Percentiles rank a stretch among this genome's conserved stretches.
Conservation (phyloP, 92 coral and sea anemone genomes). For the Actinernus sp. region DNA sequence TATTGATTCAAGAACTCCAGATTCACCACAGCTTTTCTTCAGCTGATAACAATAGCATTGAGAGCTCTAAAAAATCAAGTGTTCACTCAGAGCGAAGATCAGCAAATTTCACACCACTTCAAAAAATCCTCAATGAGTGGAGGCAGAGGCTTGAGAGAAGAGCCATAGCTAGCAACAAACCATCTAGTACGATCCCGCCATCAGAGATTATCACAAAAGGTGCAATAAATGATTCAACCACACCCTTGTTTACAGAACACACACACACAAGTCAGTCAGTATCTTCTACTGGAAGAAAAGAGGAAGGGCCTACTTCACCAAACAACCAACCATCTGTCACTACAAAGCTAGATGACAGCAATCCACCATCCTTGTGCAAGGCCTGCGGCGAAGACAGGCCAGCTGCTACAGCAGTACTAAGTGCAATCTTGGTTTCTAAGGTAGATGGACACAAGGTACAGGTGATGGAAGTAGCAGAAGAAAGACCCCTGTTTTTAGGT, state of each 20-base stretch:
- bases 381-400: conserved; percentile 14
- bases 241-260: too few species aligned
- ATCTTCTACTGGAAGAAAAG: too few species aligned
- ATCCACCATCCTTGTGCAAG: background rate
- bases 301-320: too few species aligned
- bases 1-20: background rate
- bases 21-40: too few species aligned
- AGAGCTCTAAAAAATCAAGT: background rate
- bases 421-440: conserved; percentile 32
- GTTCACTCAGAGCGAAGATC: background rate
- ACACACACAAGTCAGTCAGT: too few species aligned
- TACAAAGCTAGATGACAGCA: background rate
- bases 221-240: too few species aligned
- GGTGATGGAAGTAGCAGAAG: conserved; percentile 44
- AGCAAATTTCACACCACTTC: background rate
- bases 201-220: too few species aligned
- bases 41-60: too few species aligned
- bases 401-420: background rate
- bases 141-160: background rate
- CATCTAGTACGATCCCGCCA: background rate
- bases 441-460: conserved; percentile 22
- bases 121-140: background rate
- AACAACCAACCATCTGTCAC: background rate
- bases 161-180: background rate
- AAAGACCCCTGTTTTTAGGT: conserved; percentile 56